These are phyloP conservation scores for Octodon degus DNA, from an alignment of 2,113 vertebrate genomes.

Conservation along the genomic window DNA sequence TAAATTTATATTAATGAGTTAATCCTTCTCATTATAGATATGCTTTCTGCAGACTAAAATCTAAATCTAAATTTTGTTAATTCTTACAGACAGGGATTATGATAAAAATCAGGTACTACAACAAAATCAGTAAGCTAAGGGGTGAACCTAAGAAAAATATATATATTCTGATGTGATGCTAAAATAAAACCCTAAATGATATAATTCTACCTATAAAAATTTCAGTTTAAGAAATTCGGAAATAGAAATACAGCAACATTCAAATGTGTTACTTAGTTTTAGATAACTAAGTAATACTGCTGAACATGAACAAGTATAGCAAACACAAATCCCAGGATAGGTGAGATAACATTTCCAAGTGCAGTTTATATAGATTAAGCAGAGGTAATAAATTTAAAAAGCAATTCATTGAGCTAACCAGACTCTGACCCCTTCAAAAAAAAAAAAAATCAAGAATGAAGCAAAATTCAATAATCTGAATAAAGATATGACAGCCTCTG, in stretches of 20 bases:
- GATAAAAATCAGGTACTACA: neutral
- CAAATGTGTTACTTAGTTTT: conserved; percentile 22
- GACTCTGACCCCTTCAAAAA: conserved; percentile 53
- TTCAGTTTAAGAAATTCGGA: conserved; percentile 71
- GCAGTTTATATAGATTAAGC: conserved; percentile 77
- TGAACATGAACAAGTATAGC: conserved; percentile 58
- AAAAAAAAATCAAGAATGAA: conserved; percentile 72
- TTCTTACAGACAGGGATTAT: conserved; percentile 12
- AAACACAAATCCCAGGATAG: conserved; percentile 74
- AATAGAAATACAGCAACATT: conserved; percentile 61
- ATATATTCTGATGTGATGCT: conserved; percentile 19
- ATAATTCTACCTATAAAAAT: conserved; percentile 50
- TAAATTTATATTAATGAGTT: conserved; percentile 40
- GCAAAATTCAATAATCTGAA: conserved; percentile 72
- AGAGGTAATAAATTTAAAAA: conserved; percentile 78
- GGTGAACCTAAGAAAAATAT: conserved; percentile 3
- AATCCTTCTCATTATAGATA: conserved; percentile 35
- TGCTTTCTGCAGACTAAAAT: conserved; percentile 66
- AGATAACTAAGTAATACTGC: conserved; percentile 48
- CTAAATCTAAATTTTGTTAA: conserved; percentile 59
- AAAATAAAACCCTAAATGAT: conserved; percentile 72
- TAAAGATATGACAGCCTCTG: conserved; percentile 71
- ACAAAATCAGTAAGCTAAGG: neutral
- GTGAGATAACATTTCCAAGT: conserved; percentile 72
- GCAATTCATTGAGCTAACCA: conserved; percentile 61